A percentile compares a stretch with the other conserved stretches of the same genome.
These are phyloP conservation scores for Callosobruchus maculatus DNA, from an alignment of 2,888 invertebrate genomes.

Conservation along the genomic window DNA sequence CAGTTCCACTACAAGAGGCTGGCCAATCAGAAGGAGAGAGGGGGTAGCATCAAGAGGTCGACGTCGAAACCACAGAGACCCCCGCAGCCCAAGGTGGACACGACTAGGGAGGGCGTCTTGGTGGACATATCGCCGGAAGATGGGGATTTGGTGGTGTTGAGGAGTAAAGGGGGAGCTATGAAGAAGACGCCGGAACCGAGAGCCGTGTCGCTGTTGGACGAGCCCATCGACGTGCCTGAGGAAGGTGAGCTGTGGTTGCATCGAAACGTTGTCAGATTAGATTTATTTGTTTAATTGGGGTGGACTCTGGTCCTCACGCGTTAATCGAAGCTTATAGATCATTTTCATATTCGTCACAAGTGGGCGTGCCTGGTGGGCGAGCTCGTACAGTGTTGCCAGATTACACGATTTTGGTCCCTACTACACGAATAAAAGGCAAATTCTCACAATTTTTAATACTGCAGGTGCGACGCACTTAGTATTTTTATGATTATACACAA, in stretches of 20 bases:
- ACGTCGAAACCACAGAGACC: constrained; percentile 46
- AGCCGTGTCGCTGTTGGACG: constrained; percentile 62
- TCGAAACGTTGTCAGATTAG: too few relatives aligned
- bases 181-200: constrained; percentile 22
- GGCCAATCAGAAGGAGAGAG: constrained; percentile 59
- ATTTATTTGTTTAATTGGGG: too few relatives aligned
- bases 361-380: too few relatives aligned
- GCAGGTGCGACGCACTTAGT: too few relatives aligned
- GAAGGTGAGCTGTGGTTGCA: background rate
- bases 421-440: too few relatives aligned
- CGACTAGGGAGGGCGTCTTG: constrained; percentile 60
- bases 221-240: constrained; percentile 70
- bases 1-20: constrained; percentile 83
- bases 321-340: too few relatives aligned
- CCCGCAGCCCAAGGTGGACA: constrained; percentile 44
- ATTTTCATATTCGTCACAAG: too few relatives aligned
- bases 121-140: constrained; percentile 71
- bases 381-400: too few relatives aligned
- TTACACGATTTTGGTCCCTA: too few relatives aligned
- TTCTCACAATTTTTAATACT: too few relatives aligned
- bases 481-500: too few relatives aligned
- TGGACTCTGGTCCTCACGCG: too few relatives aligned
- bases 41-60: constrained; percentile 1
- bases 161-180: constrained; percentile 14
- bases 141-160: constrained; percentile 12